Conservation (phyloP, 1,140 invertebrate species). For the Microplitis mediator region DNA sequence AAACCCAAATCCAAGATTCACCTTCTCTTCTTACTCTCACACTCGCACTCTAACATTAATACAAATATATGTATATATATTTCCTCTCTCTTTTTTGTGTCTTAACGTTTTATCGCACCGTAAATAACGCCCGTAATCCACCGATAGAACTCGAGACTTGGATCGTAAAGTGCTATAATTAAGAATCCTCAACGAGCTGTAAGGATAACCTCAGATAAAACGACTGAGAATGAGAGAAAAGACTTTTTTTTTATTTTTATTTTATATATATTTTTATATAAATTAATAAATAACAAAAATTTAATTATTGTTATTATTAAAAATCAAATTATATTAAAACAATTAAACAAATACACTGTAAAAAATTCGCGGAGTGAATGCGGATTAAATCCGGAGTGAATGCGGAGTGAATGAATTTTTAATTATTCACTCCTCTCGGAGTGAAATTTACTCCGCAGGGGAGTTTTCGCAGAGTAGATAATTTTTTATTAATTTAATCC, state of each 20-base stretch:
- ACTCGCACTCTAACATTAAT: background rate
- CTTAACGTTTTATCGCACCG: conserved; percentile 29
- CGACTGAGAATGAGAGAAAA: conserved; percentile 25
- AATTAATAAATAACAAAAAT: background rate
- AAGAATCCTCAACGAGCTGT: conserved; percentile 31
- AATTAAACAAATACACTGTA: too few relatives aligned
- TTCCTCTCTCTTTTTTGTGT: background rate
- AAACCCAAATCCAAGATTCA: conserved; percentile 24
- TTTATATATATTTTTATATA: conserved; percentile 2
- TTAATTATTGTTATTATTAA: too few relatives aligned
- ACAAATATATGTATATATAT: background rate
- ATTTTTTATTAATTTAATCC: too few relatives aligned
- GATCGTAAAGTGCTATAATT: conserved; percentile 33
- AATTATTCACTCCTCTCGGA: too few relatives aligned
- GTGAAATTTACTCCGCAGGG: too few relatives aligned
- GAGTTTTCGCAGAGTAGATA: too few relatives aligned
- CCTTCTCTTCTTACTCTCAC: conserved; percentile 8
- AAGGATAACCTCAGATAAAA: conserved; percentile 29
- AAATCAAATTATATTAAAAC: too few relatives aligned
- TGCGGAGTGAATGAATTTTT: too few relatives aligned
- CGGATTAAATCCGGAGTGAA: too few relatives aligned
- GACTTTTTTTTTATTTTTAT: background rate
- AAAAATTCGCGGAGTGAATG: too few relatives aligned
- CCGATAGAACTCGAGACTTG: conserved; percentile 27
- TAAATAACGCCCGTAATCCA: conserved; percentile 31